A percentile compares a stretch with the other conserved stretches of the same genome.
These are phyloP conservation scores for Gyrodactylus bullatarudis DNA, from an alignment of 1,140 invertebrate genomes.

Conservation along the genomic window DNA sequence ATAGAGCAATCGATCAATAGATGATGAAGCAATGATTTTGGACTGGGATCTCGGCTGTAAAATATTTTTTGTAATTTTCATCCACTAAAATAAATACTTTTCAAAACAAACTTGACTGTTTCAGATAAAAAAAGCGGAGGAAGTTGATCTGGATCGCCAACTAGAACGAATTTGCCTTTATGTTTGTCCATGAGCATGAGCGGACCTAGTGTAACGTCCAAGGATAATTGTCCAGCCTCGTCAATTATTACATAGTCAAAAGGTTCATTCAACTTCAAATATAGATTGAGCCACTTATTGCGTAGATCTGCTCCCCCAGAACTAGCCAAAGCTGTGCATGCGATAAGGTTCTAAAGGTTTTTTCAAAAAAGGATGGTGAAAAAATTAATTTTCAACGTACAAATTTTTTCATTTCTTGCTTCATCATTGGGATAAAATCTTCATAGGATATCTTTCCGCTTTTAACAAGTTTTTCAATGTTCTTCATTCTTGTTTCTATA, in stretches of 20 bases:
- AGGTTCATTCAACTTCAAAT: background rate
- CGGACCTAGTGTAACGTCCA: background rate
- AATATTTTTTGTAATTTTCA: too few species aligned
- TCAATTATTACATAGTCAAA: background rate
- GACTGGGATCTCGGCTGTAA: too few species aligned
- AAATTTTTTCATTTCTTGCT: background rate
- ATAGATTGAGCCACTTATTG: background rate
- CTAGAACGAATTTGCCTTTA: background rate
- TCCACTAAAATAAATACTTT: too few species aligned
- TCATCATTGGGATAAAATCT: background rate
- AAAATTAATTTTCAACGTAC: too few species aligned
- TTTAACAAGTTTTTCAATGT: background rate
- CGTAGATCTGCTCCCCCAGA: background rate
- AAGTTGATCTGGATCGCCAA: background rate
- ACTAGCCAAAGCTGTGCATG: background rate
- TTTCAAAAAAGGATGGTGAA: too few species aligned
- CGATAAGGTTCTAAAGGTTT: background rate
- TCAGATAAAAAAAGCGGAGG: background rate
- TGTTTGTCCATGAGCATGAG: background rate
- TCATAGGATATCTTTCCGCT: background rate
- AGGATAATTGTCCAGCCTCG: background rate
- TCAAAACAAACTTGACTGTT: background rate
- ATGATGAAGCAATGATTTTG: too few species aligned
- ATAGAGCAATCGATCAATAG: background rate
- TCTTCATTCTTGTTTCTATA: background rate